phyloP scores from a whole-genome alignment of 1,140 invertebrate genomes.

The Batillaria attramentaria region DNA sequence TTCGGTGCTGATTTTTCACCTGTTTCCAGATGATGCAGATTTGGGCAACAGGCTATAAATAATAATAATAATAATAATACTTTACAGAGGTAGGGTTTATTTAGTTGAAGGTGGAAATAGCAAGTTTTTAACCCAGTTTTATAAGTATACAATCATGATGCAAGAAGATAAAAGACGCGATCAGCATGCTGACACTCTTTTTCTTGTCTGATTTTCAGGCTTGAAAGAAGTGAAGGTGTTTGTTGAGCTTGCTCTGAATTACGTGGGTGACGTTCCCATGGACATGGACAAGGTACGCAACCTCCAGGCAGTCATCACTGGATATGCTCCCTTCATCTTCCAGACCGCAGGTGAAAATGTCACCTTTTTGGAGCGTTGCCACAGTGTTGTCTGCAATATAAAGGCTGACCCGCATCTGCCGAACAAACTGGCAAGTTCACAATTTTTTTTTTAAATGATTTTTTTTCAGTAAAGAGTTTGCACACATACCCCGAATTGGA shows the following conservation, averaged over 20 bases:
- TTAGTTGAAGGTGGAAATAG: neutral
- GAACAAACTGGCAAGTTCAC: constrained; percentile 50
- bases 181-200: neutral
- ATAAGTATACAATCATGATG: neutral
- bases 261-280: constrained; percentile 62
- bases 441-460: neutral
- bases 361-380: constrained; percentile 55
- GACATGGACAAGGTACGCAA: constrained; percentile 56
- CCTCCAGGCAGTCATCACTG: constrained; percentile 61
- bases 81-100: neutral
- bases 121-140: too few relatives aligned
- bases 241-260: constrained; percentile 64
- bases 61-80: neutral
- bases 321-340: constrained; percentile 66
- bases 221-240: constrained; percentile 66
- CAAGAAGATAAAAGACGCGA: neutral
- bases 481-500: too few relatives aligned
- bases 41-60: neutral
- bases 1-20: neutral
- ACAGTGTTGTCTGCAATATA: constrained; percentile 58
- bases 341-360: constrained; percentile 43
- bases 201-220: constrained; percentile 40
- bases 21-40: neutral
- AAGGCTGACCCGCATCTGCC: constrained; percentile 55
- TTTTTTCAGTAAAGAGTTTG: too few relatives aligned